These are phyloP conservation scores for Saguinus oedipus DNA, from an alignment of 2,797 vertebrate species.

Conservation along the genomic window DNA sequence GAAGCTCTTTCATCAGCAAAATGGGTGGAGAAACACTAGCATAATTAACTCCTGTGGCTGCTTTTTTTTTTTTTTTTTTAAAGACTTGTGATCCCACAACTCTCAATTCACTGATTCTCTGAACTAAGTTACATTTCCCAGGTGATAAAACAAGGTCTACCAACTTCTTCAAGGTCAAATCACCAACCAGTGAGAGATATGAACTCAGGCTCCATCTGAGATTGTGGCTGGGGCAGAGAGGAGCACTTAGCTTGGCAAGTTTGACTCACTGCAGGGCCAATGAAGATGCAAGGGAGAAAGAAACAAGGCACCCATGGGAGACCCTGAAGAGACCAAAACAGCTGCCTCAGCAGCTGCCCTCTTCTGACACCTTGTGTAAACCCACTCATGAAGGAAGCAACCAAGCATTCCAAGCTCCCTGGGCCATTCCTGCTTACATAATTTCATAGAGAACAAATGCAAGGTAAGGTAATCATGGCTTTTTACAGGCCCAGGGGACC, in stretches of 20 bases:
- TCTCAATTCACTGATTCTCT: background rate
- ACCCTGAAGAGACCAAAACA: background rate
- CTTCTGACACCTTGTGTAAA: background rate
- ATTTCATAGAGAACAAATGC: background rate
- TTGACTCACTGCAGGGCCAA: fast-evolving
- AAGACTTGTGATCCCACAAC: background rate
- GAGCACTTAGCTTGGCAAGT: fast-evolving
- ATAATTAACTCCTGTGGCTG: background rate
- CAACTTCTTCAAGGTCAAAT: background rate
- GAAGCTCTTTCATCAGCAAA: constrained; percentile 58
- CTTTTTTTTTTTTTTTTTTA: background rate
- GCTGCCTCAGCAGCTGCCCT: background rate
- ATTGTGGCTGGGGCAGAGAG: background rate
- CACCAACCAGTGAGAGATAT: background rate
- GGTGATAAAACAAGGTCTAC: background rate
- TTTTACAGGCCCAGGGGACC: background rate
- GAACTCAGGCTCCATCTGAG: background rate
- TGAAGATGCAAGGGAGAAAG: background rate
- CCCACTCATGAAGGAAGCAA: background rate
- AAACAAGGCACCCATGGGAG: background rate
- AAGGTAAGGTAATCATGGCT: fast-evolving
- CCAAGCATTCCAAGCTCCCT: background rate
- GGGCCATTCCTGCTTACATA: background rate
- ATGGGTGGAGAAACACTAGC: constrained; percentile 31
- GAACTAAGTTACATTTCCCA: constrained; percentile 37